A percentile compares a stretch with the other conserved stretches of the same genome.
Conservation (phyloP, 2,113 vertebrate species). For the Fregata magnificens region DNA sequence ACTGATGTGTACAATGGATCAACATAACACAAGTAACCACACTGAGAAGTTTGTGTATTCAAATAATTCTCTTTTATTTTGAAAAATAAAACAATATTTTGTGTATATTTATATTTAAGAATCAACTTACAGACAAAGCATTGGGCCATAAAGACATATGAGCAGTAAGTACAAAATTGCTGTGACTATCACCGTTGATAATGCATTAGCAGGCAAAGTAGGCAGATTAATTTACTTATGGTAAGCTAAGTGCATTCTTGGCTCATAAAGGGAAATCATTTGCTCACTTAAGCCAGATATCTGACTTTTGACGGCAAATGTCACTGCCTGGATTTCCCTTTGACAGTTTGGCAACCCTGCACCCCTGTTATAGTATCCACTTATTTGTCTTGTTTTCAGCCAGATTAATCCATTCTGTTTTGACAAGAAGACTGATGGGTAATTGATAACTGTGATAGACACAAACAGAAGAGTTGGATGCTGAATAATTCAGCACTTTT, state of each 20-base stretch:
- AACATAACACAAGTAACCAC: neutral
- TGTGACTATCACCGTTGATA: conserved; percentile 76
- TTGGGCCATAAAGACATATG: conserved; percentile 70
- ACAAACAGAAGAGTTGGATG: conserved; percentile 86
- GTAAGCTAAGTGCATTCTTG: conserved; percentile 97
- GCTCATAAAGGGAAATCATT: conserved; percentile 82
- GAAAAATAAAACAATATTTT: neutral
- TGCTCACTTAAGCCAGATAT: conserved; percentile 88
- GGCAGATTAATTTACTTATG: conserved; percentile 90
- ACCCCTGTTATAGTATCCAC: conserved; percentile 83
- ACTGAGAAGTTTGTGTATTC: neutral
- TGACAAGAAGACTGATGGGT: conserved; percentile 87
- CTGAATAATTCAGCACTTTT: conserved; percentile 89
- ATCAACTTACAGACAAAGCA: conserved; percentile 26
- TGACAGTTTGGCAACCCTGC: conserved; percentile 84
- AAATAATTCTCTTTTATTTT: neutral
- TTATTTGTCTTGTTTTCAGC: conserved; percentile 85
- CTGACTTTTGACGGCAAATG: conserved; percentile 91
- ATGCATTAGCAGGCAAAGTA: conserved; percentile 85
- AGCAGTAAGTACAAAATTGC: conserved; percentile 71
- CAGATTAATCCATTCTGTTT: conserved; percentile 89
- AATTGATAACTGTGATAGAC: conserved; percentile 91
- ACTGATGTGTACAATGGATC: neutral
- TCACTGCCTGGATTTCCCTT: conserved; percentile 83
- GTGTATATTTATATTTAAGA: neutral